Conservation (phyloP, 2,888 invertebrate genomes). For the Thecophora atra region DNA sequence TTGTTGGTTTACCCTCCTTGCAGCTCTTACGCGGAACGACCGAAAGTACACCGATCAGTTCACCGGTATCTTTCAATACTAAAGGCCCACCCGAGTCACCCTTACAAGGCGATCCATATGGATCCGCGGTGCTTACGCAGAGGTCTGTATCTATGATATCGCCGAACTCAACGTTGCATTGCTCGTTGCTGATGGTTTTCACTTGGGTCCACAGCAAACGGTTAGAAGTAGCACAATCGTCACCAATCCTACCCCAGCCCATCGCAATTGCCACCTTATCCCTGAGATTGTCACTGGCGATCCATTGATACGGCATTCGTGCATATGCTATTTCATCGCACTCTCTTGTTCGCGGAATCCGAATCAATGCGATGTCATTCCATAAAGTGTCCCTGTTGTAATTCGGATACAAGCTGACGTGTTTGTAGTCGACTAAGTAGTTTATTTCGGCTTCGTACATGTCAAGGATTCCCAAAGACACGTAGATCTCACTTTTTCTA, state of each 20-base stretch:
- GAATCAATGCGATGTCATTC: too few species aligned
- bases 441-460: neutral
- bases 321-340: too few species aligned
- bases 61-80: neutral
- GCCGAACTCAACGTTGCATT: neutral
- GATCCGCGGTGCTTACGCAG: neutral
- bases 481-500: neutral
- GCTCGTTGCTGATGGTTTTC: neutral
- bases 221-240: neutral
- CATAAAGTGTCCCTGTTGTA: neutral
- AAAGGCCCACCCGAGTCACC: constrained; percentile 1
- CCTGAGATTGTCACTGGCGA: too few species aligned
- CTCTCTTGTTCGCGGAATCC: neutral
- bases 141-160: neutral
- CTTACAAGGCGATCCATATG: neutral
- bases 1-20: neutral
- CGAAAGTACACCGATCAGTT: neutral
- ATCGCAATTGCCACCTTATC: too few species aligned
- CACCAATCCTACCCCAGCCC: neutral
- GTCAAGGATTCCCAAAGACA: neutral
- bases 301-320: neutral
- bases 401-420: neutral
- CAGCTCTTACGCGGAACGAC: neutral
- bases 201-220: neutral
- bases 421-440: neutral